Evolutionary conservation across 1,140 invertebrate species (phyloP).

Genomic region (Drosophila seguyi): DNA sequence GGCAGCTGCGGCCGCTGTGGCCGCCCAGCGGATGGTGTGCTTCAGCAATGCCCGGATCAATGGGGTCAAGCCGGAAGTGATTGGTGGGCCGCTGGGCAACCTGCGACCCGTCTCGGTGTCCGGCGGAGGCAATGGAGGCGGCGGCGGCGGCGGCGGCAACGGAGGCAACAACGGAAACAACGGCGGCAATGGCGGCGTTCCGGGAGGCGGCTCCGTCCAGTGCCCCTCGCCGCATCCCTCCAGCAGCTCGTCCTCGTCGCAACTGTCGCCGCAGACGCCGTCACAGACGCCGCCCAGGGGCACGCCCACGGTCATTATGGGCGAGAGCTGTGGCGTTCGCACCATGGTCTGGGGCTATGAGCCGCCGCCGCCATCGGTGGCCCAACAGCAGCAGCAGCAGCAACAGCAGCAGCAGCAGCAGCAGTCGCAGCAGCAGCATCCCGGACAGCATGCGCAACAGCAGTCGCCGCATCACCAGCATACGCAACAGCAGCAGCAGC

Average conservation of each 20-base stretch:
- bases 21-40: conserved; percentile 87
- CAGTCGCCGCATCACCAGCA: conserved; percentile 56
- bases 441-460: conserved; percentile 46
- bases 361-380: conserved; percentile 71
- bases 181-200: conserved; percentile 3
- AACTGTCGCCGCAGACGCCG: conserved; percentile 87
- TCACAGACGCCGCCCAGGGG: conserved; percentile 88
- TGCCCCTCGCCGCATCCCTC: conserved; percentile 85
- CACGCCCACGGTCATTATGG: conserved; percentile 95
- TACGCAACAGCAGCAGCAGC: conserved; percentile 83
- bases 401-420: conserved; percentile 49
- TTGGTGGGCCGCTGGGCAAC: conserved; percentile 89
- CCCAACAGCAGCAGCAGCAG: conserved; percentile 49
- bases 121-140: conserved; percentile 21
- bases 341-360: conserved; percentile 93
- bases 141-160: conserved; percentile 7
- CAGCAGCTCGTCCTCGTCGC: conserved; percentile 82
- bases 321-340: conserved; percentile 94
- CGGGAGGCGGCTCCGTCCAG: conserved; percentile 44
- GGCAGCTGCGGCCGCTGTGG: conserved; percentile 71
- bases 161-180: conserved; percentile 10
- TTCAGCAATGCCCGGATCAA: conserved; percentile 89
- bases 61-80: conserved; percentile 92
- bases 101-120: conserved; percentile 84
- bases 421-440: conserved; percentile 54